Percentiles rank a stretch among this genome's conserved stretches.
Evolutionary conservation across 2,113 vertebrate species (phyloP).

Genomic region (Solenodon paradoxus): DNA sequence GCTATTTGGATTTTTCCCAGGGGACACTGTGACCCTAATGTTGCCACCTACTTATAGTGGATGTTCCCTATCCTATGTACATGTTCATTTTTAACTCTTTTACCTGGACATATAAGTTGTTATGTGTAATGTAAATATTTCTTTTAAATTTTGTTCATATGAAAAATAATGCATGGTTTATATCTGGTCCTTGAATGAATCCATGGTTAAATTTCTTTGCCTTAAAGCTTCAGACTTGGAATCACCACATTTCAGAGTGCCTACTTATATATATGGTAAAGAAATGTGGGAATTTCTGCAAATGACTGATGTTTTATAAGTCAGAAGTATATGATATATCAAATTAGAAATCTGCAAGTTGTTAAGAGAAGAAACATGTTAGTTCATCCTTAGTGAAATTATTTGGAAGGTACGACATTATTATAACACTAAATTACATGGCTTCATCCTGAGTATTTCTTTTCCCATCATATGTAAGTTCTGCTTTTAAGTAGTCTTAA

Average conservation of each 20-base stretch:
- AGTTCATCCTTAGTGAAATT: not conserved
- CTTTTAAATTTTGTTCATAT: not conserved
- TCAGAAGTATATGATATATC: not conserved
- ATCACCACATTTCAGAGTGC: not conserved
- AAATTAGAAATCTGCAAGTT: not conserved
- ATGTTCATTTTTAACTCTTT: not conserved
- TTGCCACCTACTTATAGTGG: not conserved
- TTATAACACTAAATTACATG: not conserved
- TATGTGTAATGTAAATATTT: not conserved
- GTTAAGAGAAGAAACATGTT: not conserved
- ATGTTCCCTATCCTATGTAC: not conserved
- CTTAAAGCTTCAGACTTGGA: not conserved
- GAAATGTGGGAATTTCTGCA: not conserved
- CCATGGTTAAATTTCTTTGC: not conserved
- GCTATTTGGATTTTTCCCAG: not conserved
- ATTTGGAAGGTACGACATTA: not conserved
- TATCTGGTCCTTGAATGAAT: not conserved
- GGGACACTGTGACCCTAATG: not conserved
- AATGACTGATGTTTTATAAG: not conserved
- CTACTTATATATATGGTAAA: not conserved
- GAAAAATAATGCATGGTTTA: not conserved
- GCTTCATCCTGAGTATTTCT: not conserved
- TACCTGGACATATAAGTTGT: not conserved
- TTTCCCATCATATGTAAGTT: not conserved
- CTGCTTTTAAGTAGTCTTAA: not conserved